Percentiles rank a stretch among this genome's conserved stretches.
These are phyloP conservation scores for Oncorhynchus mykiss DNA, from an alignment of 2,113 vertebrate genomes.

Conservation along the genomic window DNA sequence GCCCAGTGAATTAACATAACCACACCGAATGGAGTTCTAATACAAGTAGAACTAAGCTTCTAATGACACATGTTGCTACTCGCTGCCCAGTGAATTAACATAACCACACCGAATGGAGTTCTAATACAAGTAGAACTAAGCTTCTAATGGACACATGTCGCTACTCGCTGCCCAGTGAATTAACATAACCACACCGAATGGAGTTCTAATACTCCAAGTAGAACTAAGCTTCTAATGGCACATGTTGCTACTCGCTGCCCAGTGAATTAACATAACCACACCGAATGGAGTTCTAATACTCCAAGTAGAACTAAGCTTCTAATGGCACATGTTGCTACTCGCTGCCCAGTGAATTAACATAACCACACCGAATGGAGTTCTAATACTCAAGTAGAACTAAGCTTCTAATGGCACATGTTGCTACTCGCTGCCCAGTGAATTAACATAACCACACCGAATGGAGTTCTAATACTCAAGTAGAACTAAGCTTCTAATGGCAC, in stretches of 20 bases:
- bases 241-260: not conserved
- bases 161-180: not conserved
- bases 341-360: not conserved
- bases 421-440: not conserved
- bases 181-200: not conserved
- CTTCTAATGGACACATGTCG: not conserved
- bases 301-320: not conserved
- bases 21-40: not conserved
- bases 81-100: not conserved
- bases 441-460: not conserved
- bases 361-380: not conserved
- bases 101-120: conserved; percentile 1
- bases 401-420: not conserved
- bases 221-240: conserved; percentile 1
- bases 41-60: not conserved
- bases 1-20: not conserved
- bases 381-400: not conserved
- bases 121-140: not conserved
- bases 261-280: conserved; percentile 6
- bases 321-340: not conserved
- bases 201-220: not conserved
- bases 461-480: not conserved
- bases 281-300: not conserved
- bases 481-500: not conserved
- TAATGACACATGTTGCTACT: not conserved